These are phyloP conservation scores for Leuctra nigra DNA, from an alignment of 2,888 invertebrate species.

Conservation along the genomic window DNA sequence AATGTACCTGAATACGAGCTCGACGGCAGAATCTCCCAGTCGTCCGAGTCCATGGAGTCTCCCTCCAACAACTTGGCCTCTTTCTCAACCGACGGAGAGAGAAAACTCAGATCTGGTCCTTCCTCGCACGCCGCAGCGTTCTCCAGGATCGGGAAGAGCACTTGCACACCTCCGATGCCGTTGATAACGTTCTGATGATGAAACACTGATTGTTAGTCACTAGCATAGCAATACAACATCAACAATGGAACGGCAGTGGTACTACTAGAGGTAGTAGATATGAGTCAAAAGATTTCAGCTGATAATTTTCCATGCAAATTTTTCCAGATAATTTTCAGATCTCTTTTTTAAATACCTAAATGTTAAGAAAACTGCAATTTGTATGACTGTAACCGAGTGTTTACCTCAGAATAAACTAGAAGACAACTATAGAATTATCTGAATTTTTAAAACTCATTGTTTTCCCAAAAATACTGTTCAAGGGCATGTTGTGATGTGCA, in stretches of 20 bases:
- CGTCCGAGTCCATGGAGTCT: constrained; percentile 41
- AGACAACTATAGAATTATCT: too few relatives aligned
- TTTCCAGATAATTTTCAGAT: too few relatives aligned
- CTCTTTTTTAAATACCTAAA: too few relatives aligned
- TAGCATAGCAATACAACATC: too few relatives aligned
- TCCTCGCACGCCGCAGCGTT: constrained; percentile 32
- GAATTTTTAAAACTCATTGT: too few relatives aligned
- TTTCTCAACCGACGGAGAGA: constrained; percentile 28
- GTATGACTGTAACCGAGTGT: too few relatives aligned
- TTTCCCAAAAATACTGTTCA: too few relatives aligned
- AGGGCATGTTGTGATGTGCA: too few relatives aligned
- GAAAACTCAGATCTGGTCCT: constrained; percentile 29
- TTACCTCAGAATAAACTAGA: too few relatives aligned
- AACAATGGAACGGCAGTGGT: background rate
- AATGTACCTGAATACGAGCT: constrained; percentile 34
- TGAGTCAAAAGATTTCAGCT: background rate
- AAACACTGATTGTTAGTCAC: too few relatives aligned
- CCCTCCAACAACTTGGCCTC: constrained; percentile 26
- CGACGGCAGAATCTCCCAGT: constrained; percentile 49
- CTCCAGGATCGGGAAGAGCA: constrained; percentile 52
- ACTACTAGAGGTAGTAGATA: background rate
- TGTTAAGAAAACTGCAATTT: too few relatives aligned
- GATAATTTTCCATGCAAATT: too few relatives aligned
- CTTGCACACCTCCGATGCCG: constrained; percentile 53
- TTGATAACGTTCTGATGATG: constrained; percentile 50